Percentiles rank a stretch among this genome's conserved stretches.
Conservation (phyloP, 2,888 invertebrate species). For the Cerastis leucographa region DNA sequence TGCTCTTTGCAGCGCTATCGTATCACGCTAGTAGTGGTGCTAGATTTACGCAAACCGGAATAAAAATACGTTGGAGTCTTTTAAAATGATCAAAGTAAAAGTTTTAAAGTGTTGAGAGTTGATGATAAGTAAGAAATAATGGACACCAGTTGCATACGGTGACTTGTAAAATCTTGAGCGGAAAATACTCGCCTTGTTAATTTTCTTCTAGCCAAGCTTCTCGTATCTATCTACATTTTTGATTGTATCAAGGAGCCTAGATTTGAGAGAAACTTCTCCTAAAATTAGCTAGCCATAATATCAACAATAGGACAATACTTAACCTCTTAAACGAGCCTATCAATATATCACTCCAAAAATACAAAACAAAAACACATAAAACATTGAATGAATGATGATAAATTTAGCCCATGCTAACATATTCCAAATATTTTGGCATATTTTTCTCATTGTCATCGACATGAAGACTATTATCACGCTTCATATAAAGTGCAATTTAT, state of each 20-base stretch:
- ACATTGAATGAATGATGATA: constrained; percentile 13
- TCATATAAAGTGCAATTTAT: constrained; percentile 58
- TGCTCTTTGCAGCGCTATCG: neutral
- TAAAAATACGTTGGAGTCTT: neutral
- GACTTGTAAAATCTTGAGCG: neutral
- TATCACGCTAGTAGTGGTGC: neutral
- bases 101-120: neutral
- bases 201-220: neutral
- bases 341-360: constrained; percentile 1
- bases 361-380: constrained; percentile 15
- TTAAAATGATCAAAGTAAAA: neutral
- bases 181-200: neutral
- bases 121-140: constrained; percentile 4
- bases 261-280: neutral
- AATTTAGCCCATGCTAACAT: constrained; percentile 13
- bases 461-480: constrained; percentile 38
- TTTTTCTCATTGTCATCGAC: constrained; percentile 44
- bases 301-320: neutral
- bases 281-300: neutral
- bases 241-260: neutral
- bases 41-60: neutral
- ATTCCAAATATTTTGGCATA: constrained; percentile 24
- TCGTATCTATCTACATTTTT: too few species aligned
- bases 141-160: constrained; percentile 10
- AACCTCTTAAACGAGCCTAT: neutral